Conservation (phyloP, 2,888 invertebrate genomes). For the Trichacis sp. region DNA sequence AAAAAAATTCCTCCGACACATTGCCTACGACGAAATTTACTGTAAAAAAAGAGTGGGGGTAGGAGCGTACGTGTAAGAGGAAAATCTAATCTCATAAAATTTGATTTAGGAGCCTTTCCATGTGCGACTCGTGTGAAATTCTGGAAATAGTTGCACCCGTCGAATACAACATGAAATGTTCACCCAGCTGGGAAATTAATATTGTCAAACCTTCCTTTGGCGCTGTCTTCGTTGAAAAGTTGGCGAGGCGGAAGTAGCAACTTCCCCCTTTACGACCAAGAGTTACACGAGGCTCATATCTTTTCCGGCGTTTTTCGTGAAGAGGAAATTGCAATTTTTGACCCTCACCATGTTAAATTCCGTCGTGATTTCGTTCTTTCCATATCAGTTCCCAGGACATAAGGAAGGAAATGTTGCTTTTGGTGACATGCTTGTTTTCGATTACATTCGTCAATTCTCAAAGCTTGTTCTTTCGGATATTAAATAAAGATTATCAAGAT, state of each 20-base stretch:
- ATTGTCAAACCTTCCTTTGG: slow-evolving; percentile 9
- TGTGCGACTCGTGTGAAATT: slow-evolving; percentile 8
- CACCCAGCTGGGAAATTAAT: slow-evolving; percentile 20
- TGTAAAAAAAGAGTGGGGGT: too few species aligned
- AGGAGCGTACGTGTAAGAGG: too few species aligned
- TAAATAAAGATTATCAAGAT: too few species aligned
- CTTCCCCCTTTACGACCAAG: slow-evolving; percentile 9
- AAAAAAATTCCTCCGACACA: too few species aligned
- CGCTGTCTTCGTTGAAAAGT: slow-evolving; percentile 12
- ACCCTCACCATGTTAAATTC: not conserved
- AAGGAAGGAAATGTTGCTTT: too few species aligned
- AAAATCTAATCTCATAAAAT: not conserved
- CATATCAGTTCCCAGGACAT: not conserved
- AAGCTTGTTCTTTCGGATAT: too few species aligned
- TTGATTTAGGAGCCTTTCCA: not conserved
- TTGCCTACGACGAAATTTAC: too few species aligned
- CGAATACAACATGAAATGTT: slow-evolving; percentile 13
- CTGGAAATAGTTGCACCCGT: slow-evolving; percentile 7
- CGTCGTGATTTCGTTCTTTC: not conserved
- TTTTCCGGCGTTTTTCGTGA: slow-evolving; percentile 1
- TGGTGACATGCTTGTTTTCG: too few species aligned
- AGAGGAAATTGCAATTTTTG: slow-evolving; percentile 2
- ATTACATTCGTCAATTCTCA: too few species aligned
- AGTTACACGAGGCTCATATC: not conserved
- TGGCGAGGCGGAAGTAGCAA: slow-evolving; percentile 17